Evolutionary conservation across 2,113 vertebrate genomes (phyloP).

Genomic region (Nanorana parkeri): DNA sequence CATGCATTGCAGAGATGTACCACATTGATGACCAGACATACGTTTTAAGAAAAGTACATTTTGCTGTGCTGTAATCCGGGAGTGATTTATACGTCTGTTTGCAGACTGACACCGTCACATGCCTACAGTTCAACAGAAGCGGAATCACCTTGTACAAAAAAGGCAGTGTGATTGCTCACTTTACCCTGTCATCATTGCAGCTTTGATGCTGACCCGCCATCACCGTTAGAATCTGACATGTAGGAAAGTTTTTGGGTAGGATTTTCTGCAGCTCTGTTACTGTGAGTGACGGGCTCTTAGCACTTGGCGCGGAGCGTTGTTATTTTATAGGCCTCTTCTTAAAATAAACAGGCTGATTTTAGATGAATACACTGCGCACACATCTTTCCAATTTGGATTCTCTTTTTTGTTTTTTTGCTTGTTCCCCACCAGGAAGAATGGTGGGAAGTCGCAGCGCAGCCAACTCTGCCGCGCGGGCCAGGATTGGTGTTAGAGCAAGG

Average conservation of each 20-base stretch:
- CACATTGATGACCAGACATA: neutral
- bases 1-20: too few relatives aligned
- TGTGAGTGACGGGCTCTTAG: slow-evolving; percentile 5
- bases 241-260: neutral
- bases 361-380: neutral
- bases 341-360: slow-evolving; percentile 9
- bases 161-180: too few relatives aligned
- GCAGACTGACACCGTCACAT: too few relatives aligned
- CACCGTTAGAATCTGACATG: neutral
- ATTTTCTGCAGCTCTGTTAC: neutral
- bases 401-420: neutral
- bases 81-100: too few relatives aligned
- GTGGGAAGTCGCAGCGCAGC: neutral
- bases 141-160: too few relatives aligned
- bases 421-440: neutral
- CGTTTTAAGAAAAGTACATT: neutral
- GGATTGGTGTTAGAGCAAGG: neutral
- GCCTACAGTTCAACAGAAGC: too few relatives aligned
- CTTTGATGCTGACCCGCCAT: neutral
- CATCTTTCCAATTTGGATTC: slow-evolving; percentile 17
- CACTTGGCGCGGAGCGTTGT: slow-evolving; percentile 7
- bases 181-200: too few relatives aligned
- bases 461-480: neutral
- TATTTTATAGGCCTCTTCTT: slow-evolving; percentile 19
- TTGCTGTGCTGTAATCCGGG: too few relatives aligned